Conservation (phyloP, 2,113 vertebrate species). For the Mobula birostris region DNA sequence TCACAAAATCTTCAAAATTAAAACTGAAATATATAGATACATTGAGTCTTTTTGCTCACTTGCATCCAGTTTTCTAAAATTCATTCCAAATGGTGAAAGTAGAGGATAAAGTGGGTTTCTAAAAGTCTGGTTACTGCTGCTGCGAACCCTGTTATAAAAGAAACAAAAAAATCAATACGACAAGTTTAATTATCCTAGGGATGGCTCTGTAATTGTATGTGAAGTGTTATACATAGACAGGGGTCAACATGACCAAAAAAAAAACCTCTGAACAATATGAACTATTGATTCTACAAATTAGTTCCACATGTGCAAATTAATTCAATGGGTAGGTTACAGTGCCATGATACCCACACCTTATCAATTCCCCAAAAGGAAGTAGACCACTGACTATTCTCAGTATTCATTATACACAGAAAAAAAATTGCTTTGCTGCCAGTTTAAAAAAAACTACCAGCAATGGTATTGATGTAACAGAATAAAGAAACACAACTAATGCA, state of each 20-base stretch:
- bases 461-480: no score
- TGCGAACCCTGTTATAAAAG: constrained; percentile 76
- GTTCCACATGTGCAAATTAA: not conserved
- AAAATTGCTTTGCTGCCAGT: not conserved
- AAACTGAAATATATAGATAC: constrained; percentile 31
- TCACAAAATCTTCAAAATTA: constrained; percentile 22
- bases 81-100: constrained; percentile 50
- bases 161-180: constrained; percentile 40
- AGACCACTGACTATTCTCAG: not conserved
- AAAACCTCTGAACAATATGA: not conserved
- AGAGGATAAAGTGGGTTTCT: constrained; percentile 25
- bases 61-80: constrained; percentile 48
- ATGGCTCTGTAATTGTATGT: not conserved
- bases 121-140: constrained; percentile 67
- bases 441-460: no score
- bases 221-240: not conserved
- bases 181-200: constrained; percentile 41
- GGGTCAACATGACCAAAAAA: no score
- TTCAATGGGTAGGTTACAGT: no score
- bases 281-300: not conserved
- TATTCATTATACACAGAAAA: not conserved
- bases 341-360: not conserved
- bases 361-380: not conserved
- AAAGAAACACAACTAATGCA: no score
- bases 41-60: constrained; percentile 44